Base-by-base conservation (phyloP, 2,888 invertebrate genomes). In the Drosophila emarginata region DNA sequence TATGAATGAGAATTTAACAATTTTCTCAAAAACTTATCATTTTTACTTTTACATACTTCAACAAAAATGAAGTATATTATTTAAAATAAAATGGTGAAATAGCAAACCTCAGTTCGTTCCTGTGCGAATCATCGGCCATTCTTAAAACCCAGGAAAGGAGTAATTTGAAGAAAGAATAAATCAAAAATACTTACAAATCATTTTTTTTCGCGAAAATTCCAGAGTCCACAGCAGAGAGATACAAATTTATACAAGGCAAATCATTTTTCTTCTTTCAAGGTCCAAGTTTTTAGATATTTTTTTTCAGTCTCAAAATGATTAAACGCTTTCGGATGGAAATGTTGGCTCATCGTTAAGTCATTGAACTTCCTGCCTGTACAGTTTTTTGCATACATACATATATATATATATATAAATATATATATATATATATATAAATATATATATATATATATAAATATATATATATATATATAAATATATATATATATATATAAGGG, bases 281-380 rank as follows among this genome's bases (percentile, higher is more conserved):
- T 54, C 12, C n/a, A 12, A 37, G 21, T 14, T 53, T 53, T 53
- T 28, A 32, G 32, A 32, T 32, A 21, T 37, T 57, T 39, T 57
- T 39, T 21, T 12, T 56, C n/a, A 18, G 12, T 39, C 52, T 18
- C 4, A 53, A 64, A 64, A 53, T 52, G 39, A 52, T 37, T 37
- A 37, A 28, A 15, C 11, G 18, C 26, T n/a, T 39, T 52, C 36
- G 26, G 26, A n/a, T 7, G 51, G n/a, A 60, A 36, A 50, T 32
- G 26, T 50, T 28, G 28, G 63, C 67, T 74, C 71, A 71, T 61
- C 65, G 77, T 65, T 70, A 75, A 68, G 64, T 72, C 65, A 61
- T 64, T 23, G 75, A 63, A 63, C 74, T 72, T 74, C 68, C 77
- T 72, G 64, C 23, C 40, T 65, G 11, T 32, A 32, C 32, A 9